phyloP scores from a whole-genome alignment of 2,113 vertebrate species.

The Carassius auratus region DNA sequence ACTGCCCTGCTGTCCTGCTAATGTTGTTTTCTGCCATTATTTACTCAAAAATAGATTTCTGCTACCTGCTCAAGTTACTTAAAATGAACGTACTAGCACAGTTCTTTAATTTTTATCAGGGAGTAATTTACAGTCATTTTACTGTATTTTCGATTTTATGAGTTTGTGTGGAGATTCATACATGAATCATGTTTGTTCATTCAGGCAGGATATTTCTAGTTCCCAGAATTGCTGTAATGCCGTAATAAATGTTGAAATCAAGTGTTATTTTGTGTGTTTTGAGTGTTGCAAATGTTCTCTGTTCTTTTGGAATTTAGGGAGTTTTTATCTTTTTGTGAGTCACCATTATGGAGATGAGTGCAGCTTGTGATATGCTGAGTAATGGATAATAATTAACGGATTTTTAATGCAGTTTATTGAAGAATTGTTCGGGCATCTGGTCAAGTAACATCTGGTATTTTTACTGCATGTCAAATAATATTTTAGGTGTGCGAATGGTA shows the following conservation, averaged over 20 bases:
- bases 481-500: neutral
- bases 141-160: no score
- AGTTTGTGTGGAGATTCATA: neutral
- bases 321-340: neutral
- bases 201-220: neutral
- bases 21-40: neutral
- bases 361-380: neutral
- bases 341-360: neutral
- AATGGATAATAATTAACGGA: no score
- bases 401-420: neutral
- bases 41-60: neutral
- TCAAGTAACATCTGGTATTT: neutral
- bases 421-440: neutral
- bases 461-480: neutral
- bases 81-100: neutral
- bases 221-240: neutral
- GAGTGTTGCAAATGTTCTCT: neutral
- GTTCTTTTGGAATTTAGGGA: neutral
- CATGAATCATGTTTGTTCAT: neutral
- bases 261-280: constrained; percentile 1
- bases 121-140: neutral
- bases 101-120: neutral
- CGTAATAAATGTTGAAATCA: neutral
- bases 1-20: constrained; percentile 1
- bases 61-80: neutral